A percentile compares a stretch with the other conserved stretches of the same genome.
phyloP scores from a whole-genome alignment of 2,888 invertebrate species.

The Drosophila rubida region DNA sequence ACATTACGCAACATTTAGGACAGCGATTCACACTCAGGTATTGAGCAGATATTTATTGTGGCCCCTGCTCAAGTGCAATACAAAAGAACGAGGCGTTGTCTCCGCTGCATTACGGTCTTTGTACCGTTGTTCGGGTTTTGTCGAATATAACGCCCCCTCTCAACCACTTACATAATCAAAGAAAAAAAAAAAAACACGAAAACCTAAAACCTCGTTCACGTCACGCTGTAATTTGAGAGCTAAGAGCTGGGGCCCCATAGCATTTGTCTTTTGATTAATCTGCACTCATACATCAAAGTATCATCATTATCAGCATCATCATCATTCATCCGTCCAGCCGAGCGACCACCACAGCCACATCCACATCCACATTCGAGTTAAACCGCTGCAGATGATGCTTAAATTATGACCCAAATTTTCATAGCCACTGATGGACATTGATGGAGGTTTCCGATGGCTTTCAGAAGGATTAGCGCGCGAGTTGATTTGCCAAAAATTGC shows the following conservation, averaged over 20 bases:
- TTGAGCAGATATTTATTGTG: neutral
- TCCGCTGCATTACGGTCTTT: neutral
- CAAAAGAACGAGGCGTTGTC: constrained; percentile 35
- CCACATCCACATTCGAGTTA: constrained; percentile 9
- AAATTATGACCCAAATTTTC: constrained; percentile 61
- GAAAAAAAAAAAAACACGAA: constrained; percentile 17
- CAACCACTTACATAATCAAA: constrained; percentile 29
- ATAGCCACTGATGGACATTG: constrained; percentile 60
- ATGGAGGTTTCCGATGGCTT: constrained; percentile 42
- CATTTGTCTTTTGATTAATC: constrained; percentile 67
- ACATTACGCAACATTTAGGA: constrained; percentile 28
- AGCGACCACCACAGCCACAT: too few relatives aligned
- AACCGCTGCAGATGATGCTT: constrained; percentile 11
- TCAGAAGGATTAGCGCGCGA: constrained; percentile 23
- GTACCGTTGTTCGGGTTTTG: neutral
- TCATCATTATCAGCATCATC: constrained; percentile 63
- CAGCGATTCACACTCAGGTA: neutral
- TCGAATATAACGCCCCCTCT: constrained; percentile 14
- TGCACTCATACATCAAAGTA: constrained; percentile 62
- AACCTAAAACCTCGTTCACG: constrained; percentile 36
- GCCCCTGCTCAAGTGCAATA: constrained; percentile 6
- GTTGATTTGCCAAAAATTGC: constrained; percentile 47
- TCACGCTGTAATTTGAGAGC: constrained; percentile 48
- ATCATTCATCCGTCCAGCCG: constrained; percentile 44
- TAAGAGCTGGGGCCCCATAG: constrained; percentile 13